Conservation (phyloP, 2,797 vertebrate genomes). For the Acropternis orthonyx region DNA sequence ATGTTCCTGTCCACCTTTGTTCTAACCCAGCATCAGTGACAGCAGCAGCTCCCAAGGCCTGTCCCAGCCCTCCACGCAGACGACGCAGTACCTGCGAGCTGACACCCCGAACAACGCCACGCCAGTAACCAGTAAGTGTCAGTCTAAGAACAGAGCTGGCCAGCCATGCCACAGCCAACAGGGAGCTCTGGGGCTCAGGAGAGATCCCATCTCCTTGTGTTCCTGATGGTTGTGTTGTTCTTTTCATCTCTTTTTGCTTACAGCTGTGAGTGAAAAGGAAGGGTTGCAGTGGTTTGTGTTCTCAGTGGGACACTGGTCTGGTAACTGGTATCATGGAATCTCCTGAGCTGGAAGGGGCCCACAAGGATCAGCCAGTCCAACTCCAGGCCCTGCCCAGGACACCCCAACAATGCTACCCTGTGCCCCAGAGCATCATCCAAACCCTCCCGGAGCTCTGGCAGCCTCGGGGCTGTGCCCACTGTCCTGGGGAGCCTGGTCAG, state of each 20-base stretch:
- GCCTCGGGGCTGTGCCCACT: rapidly evolving
- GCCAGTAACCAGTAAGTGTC: conserved; percentile 94
- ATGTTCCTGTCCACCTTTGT: background rate
- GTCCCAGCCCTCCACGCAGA: conserved; percentile 97
- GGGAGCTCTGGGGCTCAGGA: rapidly evolving
- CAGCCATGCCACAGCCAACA: background rate
- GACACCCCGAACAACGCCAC: conserved; percentile 98
- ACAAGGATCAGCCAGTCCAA: background rate
- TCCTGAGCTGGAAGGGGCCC: background rate
- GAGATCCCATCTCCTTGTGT: background rate
- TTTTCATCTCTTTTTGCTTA: background rate
- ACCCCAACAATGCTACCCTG: background rate
- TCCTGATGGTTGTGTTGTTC: background rate
- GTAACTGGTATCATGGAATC: background rate
- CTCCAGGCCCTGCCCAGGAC: background rate
- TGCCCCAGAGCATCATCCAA: rapidly evolving
- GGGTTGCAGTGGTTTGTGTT: background rate
- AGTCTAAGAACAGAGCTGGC: conserved; percentile 46
- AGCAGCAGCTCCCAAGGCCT: conserved; percentile 96
- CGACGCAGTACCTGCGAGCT: conserved; percentile 96
- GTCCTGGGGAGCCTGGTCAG: background rate
- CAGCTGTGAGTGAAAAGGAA: background rate
- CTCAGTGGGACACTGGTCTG: background rate
- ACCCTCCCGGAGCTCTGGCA: background rate
- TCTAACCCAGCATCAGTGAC: conserved; percentile 87